Evolutionary conservation across 2,113 vertebrate genomes (phyloP).

Genomic region (Seriola rivoliana): DNA sequence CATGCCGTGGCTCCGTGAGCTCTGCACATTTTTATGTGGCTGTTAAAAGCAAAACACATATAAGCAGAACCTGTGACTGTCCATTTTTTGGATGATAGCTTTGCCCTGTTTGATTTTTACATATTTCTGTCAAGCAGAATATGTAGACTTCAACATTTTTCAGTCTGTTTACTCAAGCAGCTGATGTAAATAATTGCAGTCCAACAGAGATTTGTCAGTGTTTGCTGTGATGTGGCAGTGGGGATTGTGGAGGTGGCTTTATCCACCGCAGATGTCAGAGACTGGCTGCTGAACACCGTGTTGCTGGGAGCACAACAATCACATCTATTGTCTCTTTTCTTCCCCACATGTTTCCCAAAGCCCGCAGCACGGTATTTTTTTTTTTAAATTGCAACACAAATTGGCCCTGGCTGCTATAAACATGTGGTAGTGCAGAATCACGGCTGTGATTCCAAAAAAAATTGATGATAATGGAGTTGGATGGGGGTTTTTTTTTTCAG

Average conservation of each 20-base stretch:
- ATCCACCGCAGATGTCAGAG: slow-evolving; percentile 25
- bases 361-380: background rate
- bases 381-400: background rate
- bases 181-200: slow-evolving; percentile 34
- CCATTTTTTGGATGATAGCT: background rate
- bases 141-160: background rate
- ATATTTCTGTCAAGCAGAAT: slow-evolving; percentile 10
- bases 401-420: background rate
- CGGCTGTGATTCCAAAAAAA: background rate
- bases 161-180: background rate
- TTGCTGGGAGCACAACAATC: slow-evolving; percentile 38
- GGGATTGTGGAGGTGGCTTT: slow-evolving; percentile 39
- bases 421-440: background rate
- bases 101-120: background rate
- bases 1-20: background rate
- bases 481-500: background rate
- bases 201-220: slow-evolving; percentile 22
- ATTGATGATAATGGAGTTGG: background rate
- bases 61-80: background rate
- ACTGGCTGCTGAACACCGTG: slow-evolving; percentile 36
- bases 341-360: background rate
- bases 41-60: background rate
- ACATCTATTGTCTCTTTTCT: background rate
- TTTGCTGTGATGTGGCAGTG: slow-evolving; percentile 3
- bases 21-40: background rate